Base-by-base conservation (phyloP, 2,113 vertebrate species). In the Trematocara zebra region DNA sequence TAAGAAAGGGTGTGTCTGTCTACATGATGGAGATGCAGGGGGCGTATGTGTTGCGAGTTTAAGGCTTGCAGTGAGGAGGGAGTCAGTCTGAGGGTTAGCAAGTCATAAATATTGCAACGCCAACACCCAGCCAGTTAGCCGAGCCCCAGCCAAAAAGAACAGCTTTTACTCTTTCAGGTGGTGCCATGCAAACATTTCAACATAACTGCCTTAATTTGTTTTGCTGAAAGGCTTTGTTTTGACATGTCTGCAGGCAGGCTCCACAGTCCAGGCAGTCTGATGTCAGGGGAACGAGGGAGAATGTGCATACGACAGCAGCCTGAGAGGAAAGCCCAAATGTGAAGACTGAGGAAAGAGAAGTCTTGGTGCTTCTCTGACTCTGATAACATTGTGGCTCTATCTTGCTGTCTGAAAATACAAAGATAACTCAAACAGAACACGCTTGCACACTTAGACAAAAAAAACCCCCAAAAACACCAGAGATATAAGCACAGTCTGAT, bases 21-120 rank as follows among this genome's bases (percentile, higher is more conserved):
- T 87, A 81, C 23, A 72, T 78, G 81, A 80, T 54, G n/a, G 79
- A 64, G 80, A 82, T 86, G 69, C 53, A 74, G 79, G 59, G 76
- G 82, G 80, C 83, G 78, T 82, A 91, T 92, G 89, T 93, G 82
- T 84, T 78, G 51, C 52, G 61, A 72, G 49, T 78, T 85, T 57
- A 59, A 28, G 51, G 42, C 15, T 33, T n/a, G 52, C n/a, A 3
- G 47, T 26, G 47, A 52, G 59, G 61, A 78, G 47, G 61, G 59
- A 61, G 83, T 78, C 80, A 20, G 61, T 26, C 89, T 47, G 26
- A 78, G 85, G 91, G 86, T 85, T 82, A 74, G 82, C 4, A 11
- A 72, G 78, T 88, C 88, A 86, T 92, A 93, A 91, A 94, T 91
- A 88, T 82, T 83, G 20, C 56, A 85, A 80, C 87, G 87, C 87